phyloP scores from a whole-genome alignment of 2,797 vertebrate species.

The Furcifer pardalis region DNA sequence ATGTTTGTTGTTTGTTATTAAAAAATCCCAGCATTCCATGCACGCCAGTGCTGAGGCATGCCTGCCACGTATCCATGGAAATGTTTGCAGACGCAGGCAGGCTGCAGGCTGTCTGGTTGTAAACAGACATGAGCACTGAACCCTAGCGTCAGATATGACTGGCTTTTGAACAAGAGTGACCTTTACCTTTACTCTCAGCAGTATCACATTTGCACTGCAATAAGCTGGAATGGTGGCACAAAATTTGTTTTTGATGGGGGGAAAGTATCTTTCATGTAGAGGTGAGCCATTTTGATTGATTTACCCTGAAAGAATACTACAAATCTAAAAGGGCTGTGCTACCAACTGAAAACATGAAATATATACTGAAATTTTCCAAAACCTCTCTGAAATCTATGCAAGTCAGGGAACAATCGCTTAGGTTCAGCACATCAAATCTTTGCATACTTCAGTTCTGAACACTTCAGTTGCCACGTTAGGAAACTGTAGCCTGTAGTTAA shows the following conservation, averaged over 20 bases:
- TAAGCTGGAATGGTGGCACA: neutral
- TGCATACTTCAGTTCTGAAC: neutral
- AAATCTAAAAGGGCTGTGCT: neutral
- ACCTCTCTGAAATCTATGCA: neutral
- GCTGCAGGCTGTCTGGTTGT: no score
- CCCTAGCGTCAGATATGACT: no score
- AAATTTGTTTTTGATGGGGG: neutral
- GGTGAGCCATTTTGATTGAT: neutral
- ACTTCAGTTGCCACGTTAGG: neutral
- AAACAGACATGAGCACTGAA: no score
- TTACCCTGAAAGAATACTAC: neutral
- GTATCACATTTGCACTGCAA: no score
- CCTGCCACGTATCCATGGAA: no score
- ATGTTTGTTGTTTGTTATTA: neutral
- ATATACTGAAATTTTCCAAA: neutral
- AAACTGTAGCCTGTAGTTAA: conserved; percentile 64
- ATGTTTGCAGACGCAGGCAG: no score
- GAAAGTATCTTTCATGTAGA: neutral
- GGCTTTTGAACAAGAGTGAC: no score
- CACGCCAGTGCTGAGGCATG: no score
- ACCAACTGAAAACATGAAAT: neutral
- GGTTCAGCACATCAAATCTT: neutral
- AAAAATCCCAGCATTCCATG: no score
- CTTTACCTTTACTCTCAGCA: no score
- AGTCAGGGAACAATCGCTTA: neutral